A percentile compares a stretch with the other conserved stretches of the same genome.
These are phyloP conservation scores for Erebia aethiops DNA, from an alignment of 2,888 invertebrate species.

Conservation along the genomic window DNA sequence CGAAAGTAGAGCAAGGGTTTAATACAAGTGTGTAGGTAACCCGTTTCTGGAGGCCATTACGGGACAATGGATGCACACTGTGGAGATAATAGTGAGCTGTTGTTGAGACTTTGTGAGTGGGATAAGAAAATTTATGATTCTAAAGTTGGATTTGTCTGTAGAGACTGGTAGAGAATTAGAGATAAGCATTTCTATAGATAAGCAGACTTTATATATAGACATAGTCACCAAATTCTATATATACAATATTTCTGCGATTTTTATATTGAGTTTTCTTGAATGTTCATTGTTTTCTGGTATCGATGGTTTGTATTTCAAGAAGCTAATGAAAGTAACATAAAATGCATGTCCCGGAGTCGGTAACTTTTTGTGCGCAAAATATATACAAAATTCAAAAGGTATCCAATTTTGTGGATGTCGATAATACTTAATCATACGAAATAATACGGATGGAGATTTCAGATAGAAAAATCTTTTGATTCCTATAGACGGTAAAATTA, in stretches of 20 bases:
- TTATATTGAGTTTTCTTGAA: neutral
- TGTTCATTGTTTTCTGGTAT: neutral
- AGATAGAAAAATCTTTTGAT: too few relatives aligned
- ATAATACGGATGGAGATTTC: too few relatives aligned
- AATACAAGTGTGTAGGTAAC: constrained; percentile 27
- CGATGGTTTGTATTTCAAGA: neutral
- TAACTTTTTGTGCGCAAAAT: too few relatives aligned
- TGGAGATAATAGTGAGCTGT: constrained; percentile 13
- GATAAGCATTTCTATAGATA: too few relatives aligned
- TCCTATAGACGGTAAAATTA: too few relatives aligned
- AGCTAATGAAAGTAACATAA: too few relatives aligned
- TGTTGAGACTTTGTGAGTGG: constrained; percentile 12
- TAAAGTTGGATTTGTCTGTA: neutral
- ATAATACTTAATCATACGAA: too few relatives aligned
- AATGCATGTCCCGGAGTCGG: too few relatives aligned
- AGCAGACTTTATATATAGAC: too few relatives aligned
- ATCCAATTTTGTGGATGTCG: too few relatives aligned
- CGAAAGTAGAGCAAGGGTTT: constrained; percentile 20
- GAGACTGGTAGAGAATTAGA: neutral
- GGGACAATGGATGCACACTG: constrained; percentile 19
- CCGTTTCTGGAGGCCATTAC: constrained; percentile 23
- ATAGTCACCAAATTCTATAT: neutral
- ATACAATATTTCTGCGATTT: neutral
- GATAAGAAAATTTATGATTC: constrained; percentile 6
- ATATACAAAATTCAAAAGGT: too few relatives aligned